Conservation (phyloP, 2,113 vertebrate genomes). For the Plotosus lineatus region DNA sequence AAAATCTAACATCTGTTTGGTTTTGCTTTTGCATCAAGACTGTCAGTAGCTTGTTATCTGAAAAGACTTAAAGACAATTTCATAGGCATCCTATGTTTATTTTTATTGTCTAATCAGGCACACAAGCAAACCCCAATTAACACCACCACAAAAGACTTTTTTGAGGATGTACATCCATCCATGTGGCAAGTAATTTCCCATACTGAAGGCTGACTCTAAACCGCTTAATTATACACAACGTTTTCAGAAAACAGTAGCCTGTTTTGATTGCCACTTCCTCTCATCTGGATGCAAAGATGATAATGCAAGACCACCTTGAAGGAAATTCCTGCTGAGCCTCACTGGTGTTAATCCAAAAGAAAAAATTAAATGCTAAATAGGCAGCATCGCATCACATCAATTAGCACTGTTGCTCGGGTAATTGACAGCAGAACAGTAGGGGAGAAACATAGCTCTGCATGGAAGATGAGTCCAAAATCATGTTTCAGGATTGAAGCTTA, state of each 20-base stretch:
- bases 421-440: conserved; percentile 51
- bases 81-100: neutral
- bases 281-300: conserved; percentile 32
- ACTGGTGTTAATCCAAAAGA: conserved; percentile 33
- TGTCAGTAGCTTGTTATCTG: neutral
- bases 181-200: neutral
- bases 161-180: neutral
- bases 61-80: neutral
- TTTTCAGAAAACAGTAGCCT: neutral
- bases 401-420: conserved; percentile 52
- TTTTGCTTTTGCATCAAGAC: neutral
- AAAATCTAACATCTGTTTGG: neutral
- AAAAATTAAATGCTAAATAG: conserved; percentile 42
- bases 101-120: neutral
- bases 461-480: neutral
- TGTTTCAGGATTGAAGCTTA: neutral
- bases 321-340: conserved; percentile 35
- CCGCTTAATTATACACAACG: neutral
- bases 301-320: conserved; percentile 42
- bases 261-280: conserved; percentile 12
- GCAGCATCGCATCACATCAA: conserved; percentile 48
- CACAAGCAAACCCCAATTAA: neutral
- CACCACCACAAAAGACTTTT: neutral
- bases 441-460: conserved; percentile 13
- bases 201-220: neutral